Evolutionary conservation across 2,113 vertebrate species (phyloP).

Genomic region (Protobothrops flavoviridis): DNA sequence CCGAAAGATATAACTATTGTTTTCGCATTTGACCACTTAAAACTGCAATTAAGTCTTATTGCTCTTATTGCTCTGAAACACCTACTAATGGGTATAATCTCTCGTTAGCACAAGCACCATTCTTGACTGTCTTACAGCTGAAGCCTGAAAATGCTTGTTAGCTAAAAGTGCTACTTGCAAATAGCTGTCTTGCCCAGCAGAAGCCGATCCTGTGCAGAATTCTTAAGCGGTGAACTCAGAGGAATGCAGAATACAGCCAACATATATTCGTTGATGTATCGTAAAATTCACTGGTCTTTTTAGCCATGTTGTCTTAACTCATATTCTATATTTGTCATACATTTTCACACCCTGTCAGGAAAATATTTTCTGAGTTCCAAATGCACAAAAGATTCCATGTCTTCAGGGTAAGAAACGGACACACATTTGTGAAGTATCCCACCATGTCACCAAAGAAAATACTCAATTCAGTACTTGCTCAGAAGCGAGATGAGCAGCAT

Average conservation of each 20-base stretch:
- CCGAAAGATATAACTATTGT: rapidly evolving
- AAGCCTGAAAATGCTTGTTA: neutral
- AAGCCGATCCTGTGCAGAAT: neutral
- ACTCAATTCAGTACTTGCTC: neutral
- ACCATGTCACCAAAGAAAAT: neutral
- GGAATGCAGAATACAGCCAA: neutral
- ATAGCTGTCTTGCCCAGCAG: neutral
- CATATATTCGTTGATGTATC: neutral
- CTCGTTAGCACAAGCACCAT: neutral
- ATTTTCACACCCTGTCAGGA: neutral
- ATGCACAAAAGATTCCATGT: neutral
- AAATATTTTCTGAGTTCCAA: neutral
- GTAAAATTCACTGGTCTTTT: neutral
- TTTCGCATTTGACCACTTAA: rapidly evolving
- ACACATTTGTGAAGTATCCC: neutral
- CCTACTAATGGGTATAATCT: neutral
- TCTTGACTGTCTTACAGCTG: neutral
- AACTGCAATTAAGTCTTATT: neutral
- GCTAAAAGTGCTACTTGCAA: neutral
- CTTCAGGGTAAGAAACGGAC: neutral
- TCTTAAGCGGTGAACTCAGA: neutral
- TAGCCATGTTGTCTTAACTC: neutral
- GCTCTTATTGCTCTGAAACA: neutral
- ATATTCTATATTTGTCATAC: neutral
- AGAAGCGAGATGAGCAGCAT: neutral